These are phyloP conservation scores for Circaetus gallicus DNA, from an alignment of 2,113 vertebrate genomes.

Conservation along the genomic window DNA sequence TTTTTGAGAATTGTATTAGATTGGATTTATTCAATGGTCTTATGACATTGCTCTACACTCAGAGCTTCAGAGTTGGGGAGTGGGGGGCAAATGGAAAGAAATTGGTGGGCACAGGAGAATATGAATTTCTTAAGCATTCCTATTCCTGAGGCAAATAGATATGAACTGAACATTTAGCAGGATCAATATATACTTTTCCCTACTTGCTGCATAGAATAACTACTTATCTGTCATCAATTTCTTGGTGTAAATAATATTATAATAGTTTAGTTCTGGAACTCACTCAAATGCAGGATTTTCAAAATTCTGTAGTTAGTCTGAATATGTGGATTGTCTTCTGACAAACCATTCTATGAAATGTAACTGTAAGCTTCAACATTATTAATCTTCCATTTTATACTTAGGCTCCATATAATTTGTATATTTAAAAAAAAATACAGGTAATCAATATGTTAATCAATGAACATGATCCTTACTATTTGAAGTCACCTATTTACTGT, in stretches of 20 bases:
- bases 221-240: neutral
- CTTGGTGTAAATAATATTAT: neutral
- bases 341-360: neutral
- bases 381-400: neutral
- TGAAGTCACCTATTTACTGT: neutral
- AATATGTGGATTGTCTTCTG: neutral
- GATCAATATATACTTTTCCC: neutral
- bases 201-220: neutral
- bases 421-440: neutral
- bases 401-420: neutral
- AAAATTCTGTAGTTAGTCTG: neutral
- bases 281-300: neutral
- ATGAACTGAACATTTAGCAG: neutral
- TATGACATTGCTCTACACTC: neutral
- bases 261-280: neutral
- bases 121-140: neutral
- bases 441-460: neutral
- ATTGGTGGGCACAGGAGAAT: neutral
- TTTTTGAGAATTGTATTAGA: neutral
- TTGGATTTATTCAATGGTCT: neutral
- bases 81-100: neutral
- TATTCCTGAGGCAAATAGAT: neutral
- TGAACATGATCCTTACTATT: neutral
- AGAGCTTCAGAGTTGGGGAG: neutral
- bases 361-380: neutral